These are phyloP conservation scores for Aphelocoma californica DNA, from an alignment of 2,797 vertebrate genomes.

Conservation along the genomic window DNA sequence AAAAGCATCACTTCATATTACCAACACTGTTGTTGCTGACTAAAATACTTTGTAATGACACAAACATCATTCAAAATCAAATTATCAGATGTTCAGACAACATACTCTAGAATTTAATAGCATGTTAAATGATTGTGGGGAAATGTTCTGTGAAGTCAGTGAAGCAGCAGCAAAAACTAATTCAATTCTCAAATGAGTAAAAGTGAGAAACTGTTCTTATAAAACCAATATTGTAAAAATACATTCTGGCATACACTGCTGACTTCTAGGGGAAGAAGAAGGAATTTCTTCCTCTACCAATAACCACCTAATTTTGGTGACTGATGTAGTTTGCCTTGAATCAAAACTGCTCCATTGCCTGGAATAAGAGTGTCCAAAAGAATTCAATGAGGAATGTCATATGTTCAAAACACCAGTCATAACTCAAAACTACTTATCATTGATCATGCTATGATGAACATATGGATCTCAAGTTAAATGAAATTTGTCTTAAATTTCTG, in stretches of 20 bases:
- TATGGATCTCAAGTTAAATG: neutral
- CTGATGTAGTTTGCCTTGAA: constrained; percentile 38
- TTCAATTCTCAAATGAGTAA: constrained; percentile 80
- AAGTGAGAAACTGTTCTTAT: constrained; percentile 71
- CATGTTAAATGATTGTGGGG: constrained; percentile 81
- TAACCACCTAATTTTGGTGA: constrained; percentile 1
- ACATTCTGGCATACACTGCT: constrained; percentile 47
- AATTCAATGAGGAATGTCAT: neutral
- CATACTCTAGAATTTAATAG: constrained; percentile 79
- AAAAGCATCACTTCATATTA: constrained; percentile 55
- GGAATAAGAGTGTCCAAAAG: neutral
- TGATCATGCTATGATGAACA: neutral
- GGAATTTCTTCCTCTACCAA: neutral
- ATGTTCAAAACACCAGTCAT: neutral
- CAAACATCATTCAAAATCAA: constrained; percentile 87
- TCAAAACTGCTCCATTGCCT: neutral
- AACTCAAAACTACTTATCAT: neutral
- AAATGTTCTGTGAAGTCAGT: constrained; percentile 83
- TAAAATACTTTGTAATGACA: constrained; percentile 82
- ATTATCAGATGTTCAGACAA: constrained; percentile 80
- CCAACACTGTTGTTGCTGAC: constrained; percentile 71
- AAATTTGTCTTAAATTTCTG: neutral
- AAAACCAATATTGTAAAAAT: constrained; percentile 63
- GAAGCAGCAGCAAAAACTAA: constrained; percentile 76
- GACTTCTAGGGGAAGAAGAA: neutral